A percentile compares a stretch with the other conserved stretches of the same genome.
Evolutionary conservation across 1,140 invertebrate genomes (phyloP).

Genomic region (Caenorhabditis elegans): WBcel235 BX284605.5:2005501-2006000

Average conservation of each 20-base stretch:
- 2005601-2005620: constrained; percentile 41
- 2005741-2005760: constrained; percentile 44
- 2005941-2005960: too few species aligned
- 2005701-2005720: constrained; percentile 49
- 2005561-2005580: constrained; percentile 49
- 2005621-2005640: constrained; percentile 32
- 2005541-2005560: constrained; percentile 53
- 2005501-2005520: constrained; percentile 65
- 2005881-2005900: constrained; percentile 43
- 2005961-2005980: too few species aligned
- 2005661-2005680: constrained; percentile 44
- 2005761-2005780: constrained; percentile 49
- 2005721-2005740: constrained; percentile 51
- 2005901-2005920: too few species aligned
- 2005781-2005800: constrained; percentile 50
- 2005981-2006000: too few species aligned
- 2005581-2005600: constrained; percentile 41
- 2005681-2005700: constrained; percentile 34
- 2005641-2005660: constrained; percentile 36
- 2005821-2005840: constrained; percentile 39
- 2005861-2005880: constrained; percentile 39
- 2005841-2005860: constrained; percentile 46
- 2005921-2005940: too few species aligned
- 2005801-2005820: constrained; percentile 46
- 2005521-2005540: constrained; percentile 66